phyloP scores from a whole-genome alignment of 2,888 invertebrate genomes.

The Rhagophthalmus giganteus region DNA sequence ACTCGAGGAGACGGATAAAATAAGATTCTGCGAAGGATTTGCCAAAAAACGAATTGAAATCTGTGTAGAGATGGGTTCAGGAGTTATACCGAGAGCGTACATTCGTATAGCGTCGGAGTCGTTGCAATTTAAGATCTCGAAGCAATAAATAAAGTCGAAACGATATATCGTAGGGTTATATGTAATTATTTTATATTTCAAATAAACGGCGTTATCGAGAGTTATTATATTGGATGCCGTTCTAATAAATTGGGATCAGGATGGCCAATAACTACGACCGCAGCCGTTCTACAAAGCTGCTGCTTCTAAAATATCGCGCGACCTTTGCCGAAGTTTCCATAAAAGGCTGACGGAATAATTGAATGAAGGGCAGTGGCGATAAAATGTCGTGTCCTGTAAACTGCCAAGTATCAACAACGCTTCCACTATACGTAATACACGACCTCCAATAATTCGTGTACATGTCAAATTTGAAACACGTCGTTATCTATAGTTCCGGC shows the following conservation, averaged over 20 bases:
- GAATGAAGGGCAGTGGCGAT: conserved; percentile 33
- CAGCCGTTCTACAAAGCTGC: conserved; percentile 39
- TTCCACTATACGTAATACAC: conserved; percentile 24
- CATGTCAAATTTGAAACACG: conserved; percentile 36
- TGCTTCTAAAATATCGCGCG: conserved; percentile 38
- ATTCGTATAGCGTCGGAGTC: conserved; percentile 9
- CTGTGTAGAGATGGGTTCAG: conserved; percentile 21
- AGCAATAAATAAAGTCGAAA: conserved; percentile 8
- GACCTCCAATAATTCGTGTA: conserved; percentile 31
- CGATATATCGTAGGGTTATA: conserved; percentile 15
- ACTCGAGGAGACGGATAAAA: conserved; percentile 24
- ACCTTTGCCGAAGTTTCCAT: conserved; percentile 37
- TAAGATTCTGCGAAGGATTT: conserved; percentile 25
- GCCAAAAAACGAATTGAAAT: conserved; percentile 29
- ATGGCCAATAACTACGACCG: conserved; percentile 41
- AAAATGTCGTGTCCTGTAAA: conserved; percentile 22
- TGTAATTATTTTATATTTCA: conserved; percentile 40
- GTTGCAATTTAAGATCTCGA: conserved; percentile 4
- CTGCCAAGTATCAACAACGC: conserved; percentile 10
- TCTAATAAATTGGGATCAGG: conserved; percentile 43
- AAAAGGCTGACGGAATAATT: conserved; percentile 37
- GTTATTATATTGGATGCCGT: conserved; percentile 42
- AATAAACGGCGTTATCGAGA: conserved; percentile 39
- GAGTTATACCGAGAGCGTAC: conserved; percentile 16
- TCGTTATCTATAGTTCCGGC: conserved; percentile 36